phyloP scores from a whole-genome alignment of 2,113 vertebrate genomes.

The Phylloscopus trochiloides region DNA sequence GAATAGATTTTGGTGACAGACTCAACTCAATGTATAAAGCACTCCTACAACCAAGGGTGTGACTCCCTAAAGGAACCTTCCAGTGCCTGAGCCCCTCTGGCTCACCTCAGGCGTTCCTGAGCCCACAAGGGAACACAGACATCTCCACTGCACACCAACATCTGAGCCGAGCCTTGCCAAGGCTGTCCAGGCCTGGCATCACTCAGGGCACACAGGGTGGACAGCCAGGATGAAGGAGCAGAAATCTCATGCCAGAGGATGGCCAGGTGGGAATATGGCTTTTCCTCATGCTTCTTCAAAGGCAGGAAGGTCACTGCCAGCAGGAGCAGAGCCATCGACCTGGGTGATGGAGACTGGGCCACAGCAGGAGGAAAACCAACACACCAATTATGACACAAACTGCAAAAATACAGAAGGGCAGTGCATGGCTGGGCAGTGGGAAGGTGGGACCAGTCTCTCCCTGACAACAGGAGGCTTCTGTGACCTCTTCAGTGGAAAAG shows the following conservation, averaged over 20 bases:
- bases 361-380: fast-evolving
- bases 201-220: no score
- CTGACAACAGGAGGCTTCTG: not conserved
- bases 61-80: not conserved
- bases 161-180: no score
- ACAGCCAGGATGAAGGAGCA: not conserved
- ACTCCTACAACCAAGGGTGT: not conserved
- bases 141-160: fast-evolving
- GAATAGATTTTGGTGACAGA: not conserved
- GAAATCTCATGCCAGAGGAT: fast-evolving
- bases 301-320: not conserved
- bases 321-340: fast-evolving
- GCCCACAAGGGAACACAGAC: fast-evolving
- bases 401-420: not conserved
- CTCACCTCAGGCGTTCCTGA: not conserved
- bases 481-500: not conserved
- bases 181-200: not conserved
- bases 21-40: not conserved
- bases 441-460: not conserved
- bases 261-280: not conserved
- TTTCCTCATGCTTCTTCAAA: not conserved
- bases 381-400: not conserved
- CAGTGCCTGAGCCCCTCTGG: not conserved
- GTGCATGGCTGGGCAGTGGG: not conserved
- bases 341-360: fast-evolving